These are phyloP conservation scores for Drosophila ananassae DNA, from an alignment of 1,140 invertebrate species.

Conservation along the genomic window DNA sequence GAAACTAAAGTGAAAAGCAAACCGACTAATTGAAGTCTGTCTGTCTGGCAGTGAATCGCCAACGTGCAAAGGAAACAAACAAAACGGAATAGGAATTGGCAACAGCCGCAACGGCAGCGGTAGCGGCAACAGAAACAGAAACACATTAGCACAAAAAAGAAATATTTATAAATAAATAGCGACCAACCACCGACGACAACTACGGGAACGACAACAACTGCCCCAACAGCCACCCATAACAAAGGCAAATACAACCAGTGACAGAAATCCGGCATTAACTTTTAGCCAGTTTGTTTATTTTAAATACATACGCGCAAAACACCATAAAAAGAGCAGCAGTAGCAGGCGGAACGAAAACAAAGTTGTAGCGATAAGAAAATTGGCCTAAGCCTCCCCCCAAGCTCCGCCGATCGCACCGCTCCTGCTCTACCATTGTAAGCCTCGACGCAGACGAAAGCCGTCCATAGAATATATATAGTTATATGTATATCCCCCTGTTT, in stretches of 20 bases:
- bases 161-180: conserved; percentile 50
- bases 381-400: conserved; percentile 5
- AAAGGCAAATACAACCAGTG: conserved; percentile 8
- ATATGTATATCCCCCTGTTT: background rate
- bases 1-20: conserved; percentile 69
- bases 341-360: conserved; percentile 21
- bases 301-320: conserved; percentile 49
- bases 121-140: background rate
- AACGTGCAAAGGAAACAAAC: conserved; percentile 72
- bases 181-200: conserved; percentile 22
- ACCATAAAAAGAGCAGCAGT: conserved; percentile 44
- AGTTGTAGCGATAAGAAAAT: conserved; percentile 23
- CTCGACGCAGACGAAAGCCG: conserved; percentile 49
- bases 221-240: conserved; percentile 30
- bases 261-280: conserved; percentile 65
- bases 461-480: conserved; percentile 31
- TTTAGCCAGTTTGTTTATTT: conserved; percentile 79
- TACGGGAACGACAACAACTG: conserved; percentile 43
- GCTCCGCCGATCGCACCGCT: conserved; percentile 23
- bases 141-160: conserved; percentile 30
- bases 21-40: conserved; percentile 64
- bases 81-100: conserved; percentile 60
- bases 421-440: conserved; percentile 1
- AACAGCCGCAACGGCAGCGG: conserved; percentile 5
- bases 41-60: conserved; percentile 39